These are phyloP conservation scores for Myotis lucifugus DNA, from an alignment of 2,113 vertebrate species.

Conservation along the genomic window DNA sequence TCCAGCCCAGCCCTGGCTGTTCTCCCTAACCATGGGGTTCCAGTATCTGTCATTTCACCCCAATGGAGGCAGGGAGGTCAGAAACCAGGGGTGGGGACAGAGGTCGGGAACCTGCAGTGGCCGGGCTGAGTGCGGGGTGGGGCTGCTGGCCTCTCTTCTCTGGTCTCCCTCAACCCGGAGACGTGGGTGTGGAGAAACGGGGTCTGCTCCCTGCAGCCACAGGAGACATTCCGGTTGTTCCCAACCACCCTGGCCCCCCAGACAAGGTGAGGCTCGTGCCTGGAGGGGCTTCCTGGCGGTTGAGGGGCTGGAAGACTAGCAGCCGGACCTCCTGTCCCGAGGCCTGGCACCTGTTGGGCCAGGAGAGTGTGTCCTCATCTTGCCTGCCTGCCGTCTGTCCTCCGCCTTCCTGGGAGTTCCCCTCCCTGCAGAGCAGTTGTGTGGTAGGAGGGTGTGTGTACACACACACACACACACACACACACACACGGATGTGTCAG, in stretches of 20 bases:
- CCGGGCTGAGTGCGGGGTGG: background rate
- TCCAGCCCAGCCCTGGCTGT: background rate
- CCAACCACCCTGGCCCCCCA: background rate
- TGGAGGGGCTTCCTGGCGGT: background rate
- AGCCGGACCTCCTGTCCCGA: background rate
- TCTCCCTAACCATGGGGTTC: background rate
- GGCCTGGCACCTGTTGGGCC: background rate
- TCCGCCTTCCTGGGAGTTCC: background rate
- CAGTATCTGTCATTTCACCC: background rate
- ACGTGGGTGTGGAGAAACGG: background rate
- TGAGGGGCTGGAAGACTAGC: background rate
- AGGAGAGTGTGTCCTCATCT: background rate
- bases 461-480: too few relatives aligned
- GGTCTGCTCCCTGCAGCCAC: background rate
- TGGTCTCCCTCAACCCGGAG: background rate
- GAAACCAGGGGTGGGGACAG: background rate
- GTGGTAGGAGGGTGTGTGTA: background rate
- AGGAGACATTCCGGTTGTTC: background rate
- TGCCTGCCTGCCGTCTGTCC: background rate
- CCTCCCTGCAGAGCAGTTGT: background rate
- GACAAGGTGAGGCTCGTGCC: background rate
- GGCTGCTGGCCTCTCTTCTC: background rate
- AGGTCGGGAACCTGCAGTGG: background rate
- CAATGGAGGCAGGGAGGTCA: background rate
- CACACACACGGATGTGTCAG: background rate